A percentile compares a stretch with the other conserved stretches of the same genome.
Conservation (phyloP, 2,888 invertebrate species). For the Ganaspis brasiliensis region DNA sequence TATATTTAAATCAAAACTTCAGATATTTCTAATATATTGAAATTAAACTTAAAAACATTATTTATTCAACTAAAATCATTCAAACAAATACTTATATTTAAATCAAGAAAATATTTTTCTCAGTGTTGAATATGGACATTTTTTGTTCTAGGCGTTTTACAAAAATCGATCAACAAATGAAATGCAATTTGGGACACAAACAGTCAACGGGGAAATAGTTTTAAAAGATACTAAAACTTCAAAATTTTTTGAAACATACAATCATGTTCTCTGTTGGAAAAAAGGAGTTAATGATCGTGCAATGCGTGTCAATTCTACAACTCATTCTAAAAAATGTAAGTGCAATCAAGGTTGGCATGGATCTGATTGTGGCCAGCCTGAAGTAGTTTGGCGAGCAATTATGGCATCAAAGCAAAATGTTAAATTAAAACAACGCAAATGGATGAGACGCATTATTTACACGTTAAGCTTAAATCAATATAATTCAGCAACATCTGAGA, state of each 20-base stretch:
- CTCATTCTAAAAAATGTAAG: slow-evolving; percentile 78
- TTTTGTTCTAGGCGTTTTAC: neutral
- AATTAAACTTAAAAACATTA: too few species aligned
- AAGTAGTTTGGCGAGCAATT: slow-evolving; percentile 85
- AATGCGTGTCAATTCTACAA: slow-evolving; percentile 65
- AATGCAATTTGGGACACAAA: slow-evolving; percentile 58
- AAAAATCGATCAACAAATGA: neutral
- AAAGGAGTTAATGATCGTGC: slow-evolving; percentile 71
- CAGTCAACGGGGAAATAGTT: slow-evolving; percentile 68
- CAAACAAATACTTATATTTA: too few species aligned
- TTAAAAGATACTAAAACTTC: slow-evolving; percentile 73
- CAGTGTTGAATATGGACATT: too few species aligned
- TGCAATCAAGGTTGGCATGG: slow-evolving; percentile 86
- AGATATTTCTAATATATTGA: too few species aligned
- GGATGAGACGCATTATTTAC: slow-evolving; percentile 83
- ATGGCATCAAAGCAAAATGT: slow-evolving; percentile 82
- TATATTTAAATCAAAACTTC: too few species aligned
- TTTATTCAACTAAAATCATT: too few species aligned
- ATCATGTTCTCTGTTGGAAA: slow-evolving; percentile 74
- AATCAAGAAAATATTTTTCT: too few species aligned
- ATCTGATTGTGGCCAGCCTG: slow-evolving; percentile 85
- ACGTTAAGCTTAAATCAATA: slow-evolving; percentile 82
- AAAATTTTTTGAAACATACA: slow-evolving; percentile 71
- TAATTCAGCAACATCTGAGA: slow-evolving; percentile 83
- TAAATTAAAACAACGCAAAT: slow-evolving; percentile 79